Base-by-base conservation (phyloP, 2,113 vertebrate genomes). In the Mirounga angustirostris region DNA sequence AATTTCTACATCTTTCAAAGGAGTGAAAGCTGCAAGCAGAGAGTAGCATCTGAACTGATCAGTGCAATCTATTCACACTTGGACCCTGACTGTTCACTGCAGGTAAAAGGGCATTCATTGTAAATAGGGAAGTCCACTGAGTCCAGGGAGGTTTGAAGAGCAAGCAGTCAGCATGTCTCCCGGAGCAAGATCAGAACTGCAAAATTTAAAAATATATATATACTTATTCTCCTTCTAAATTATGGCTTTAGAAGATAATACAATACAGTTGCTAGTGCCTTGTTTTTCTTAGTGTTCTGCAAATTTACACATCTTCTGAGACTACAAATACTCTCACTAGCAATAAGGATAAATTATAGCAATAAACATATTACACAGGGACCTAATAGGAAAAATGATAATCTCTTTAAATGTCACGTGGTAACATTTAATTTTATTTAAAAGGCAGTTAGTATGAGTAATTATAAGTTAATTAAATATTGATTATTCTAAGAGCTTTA, bases 401-500 rank as follows among this genome's bases (percentile, higher is more conserved):
- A 98, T 97, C 95, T 81, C 40, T 98, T 97, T 97, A 98, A 98
- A 96, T 98, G 71, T 85, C 95, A 98, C 81, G 91, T 94, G 88
- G 58, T 97, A 76, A 43, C n/a, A 94, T 98, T 98, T 97, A 98
- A 96, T 93, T 98, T 97, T 93, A 96, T 98, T 98, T 98, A 98
- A 98, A 97, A 98, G 82, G 54, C 71, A 97, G 54, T 95, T 98
- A 98, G 36, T 98, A 43, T 98, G 89, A 98, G 83, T 98, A 98
- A 98, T 98, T 98, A 83, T 96, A 98, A 96, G 73, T 95, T 98
- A 99, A 99, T 98, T 98, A 98, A 98, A 98, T 98, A 99, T 98
- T 98, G 97, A 98, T 99, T 98, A 97, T 97, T 98, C 97, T 79
- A 95, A 98, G 40, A 98, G 40, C 88, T 46, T 78, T 56, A 65